Conservation (phyloP, 2,113 vertebrate genomes). For the Anoplopoma fimbria region DNA sequence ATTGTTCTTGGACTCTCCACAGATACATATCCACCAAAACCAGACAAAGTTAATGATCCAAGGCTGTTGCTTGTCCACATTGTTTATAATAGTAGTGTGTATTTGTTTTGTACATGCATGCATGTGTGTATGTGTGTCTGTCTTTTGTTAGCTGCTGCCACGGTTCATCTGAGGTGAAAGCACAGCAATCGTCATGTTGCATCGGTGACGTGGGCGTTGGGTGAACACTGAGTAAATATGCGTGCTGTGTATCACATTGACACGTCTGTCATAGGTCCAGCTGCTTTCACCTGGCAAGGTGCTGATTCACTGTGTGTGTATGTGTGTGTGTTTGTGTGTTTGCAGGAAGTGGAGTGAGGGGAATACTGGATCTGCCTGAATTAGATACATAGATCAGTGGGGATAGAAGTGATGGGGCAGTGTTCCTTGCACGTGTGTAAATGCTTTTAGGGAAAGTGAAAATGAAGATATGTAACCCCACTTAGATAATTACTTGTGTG, state of each 20-base stretch:
- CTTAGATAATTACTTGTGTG: not conserved
- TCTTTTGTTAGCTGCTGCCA: conserved; percentile 38
- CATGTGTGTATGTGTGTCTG: not conserved
- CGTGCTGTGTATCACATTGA: conserved; percentile 37
- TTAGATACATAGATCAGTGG: conserved; percentile 17
- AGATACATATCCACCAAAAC: not conserved
- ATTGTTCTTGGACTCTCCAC: conserved; percentile 10
- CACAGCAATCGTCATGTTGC: conserved; percentile 11
- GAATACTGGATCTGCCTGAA: conserved; percentile 10
- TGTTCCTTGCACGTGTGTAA: not conserved
- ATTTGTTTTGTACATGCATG: conserved; percentile 19
- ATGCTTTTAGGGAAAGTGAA: conserved; percentile 1
- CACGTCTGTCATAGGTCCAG: conserved; percentile 60
- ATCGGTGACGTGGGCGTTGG: conserved; percentile 19
- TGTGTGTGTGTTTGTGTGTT: not conserved
- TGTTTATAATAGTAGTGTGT: conserved; percentile 37
- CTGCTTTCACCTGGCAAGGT: conserved; percentile 47
- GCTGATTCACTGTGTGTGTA: not conserved
- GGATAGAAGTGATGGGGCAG: not conserved
- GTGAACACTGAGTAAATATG: conserved; percentile 48
- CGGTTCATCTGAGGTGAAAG: conserved; percentile 64
- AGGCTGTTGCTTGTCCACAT: not conserved
- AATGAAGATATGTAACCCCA: not conserved
- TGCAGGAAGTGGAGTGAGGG: not conserved
- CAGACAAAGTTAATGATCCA: conserved; percentile 12